Conservation (phyloP, 2,113 vertebrate species). For the Gorsachius goisagi region DNA sequence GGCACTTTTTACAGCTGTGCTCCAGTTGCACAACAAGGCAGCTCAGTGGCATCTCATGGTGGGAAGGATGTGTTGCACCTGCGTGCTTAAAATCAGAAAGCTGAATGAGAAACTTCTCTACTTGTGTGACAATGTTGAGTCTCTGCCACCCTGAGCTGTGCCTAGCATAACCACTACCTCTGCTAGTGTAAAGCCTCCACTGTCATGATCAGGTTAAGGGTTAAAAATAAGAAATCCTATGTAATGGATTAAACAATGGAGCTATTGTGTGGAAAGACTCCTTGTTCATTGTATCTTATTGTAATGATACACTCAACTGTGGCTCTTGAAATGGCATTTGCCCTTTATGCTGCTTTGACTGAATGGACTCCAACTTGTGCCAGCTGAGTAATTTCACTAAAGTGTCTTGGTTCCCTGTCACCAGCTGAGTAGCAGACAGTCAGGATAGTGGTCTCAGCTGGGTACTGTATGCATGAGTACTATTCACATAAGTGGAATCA, state of each 20-base stretch:
- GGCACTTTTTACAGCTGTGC: not conserved
- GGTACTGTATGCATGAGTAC: too few species aligned
- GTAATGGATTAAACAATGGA: not conserved
- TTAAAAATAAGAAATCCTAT: not conserved
- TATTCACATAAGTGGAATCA: not conserved
- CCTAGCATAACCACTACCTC: not conserved
- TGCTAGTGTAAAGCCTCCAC: not conserved
- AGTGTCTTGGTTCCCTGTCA: not conserved
- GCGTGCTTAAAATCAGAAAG: not conserved
- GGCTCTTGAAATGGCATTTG: not conserved
- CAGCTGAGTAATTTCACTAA: not conserved
- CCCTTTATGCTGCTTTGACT: not conserved
- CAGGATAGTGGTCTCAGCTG: not conserved
- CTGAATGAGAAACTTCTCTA: not conserved
- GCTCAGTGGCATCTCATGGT: not conserved
- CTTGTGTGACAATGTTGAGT: not conserved
- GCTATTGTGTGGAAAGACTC: not conserved
- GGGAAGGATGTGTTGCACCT: not conserved
- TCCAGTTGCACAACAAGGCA: not conserved
- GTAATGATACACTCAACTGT: not conserved
- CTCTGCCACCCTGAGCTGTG: not conserved
- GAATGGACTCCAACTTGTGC: not conserved
- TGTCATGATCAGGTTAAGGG: not conserved
- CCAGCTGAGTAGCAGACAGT: not conserved
- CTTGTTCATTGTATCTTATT: not conserved